Conservation (phyloP, 2,888 invertebrate species). For the Rhimphoctona megacephalus region DNA sequence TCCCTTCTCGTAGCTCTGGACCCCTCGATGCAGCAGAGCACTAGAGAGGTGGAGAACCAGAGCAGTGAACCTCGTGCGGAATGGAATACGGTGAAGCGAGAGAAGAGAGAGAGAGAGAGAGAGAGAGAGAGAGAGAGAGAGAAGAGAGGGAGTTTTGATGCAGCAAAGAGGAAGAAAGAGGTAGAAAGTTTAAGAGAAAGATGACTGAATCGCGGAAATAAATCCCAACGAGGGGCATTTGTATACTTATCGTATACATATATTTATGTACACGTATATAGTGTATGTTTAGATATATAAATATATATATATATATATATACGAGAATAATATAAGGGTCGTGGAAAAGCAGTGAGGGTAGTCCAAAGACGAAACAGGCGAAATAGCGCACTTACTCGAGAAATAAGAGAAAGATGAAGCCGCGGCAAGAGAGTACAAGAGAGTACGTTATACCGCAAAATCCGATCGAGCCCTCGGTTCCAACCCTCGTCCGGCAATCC, state of each 20-base stretch:
- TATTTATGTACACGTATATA: background rate
- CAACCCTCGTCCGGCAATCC: conserved; percentile 81
- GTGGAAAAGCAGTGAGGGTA: conserved; percentile 13
- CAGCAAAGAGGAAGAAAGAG: conserved; percentile 28
- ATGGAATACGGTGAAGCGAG: conserved; percentile 18
- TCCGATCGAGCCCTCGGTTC: conserved; percentile 79
- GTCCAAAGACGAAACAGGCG: conserved; percentile 59
- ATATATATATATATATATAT: conserved; percentile 11
- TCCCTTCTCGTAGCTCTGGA: conserved; percentile 56
- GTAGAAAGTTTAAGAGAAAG: conserved; percentile 8
- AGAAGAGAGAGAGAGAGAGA: conserved; percentile 19
- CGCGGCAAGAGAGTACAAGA: conserved; percentile 43
- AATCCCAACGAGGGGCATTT: conserved; percentile 50
- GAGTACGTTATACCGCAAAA: conserved; percentile 75
- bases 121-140: background rate
- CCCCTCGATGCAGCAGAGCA: conserved; percentile 62
- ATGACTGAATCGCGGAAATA: conserved; percentile 55
- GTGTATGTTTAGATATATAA: background rate
- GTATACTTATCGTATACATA: background rate
- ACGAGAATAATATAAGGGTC: conserved; percentile 26
- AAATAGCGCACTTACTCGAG: conserved; percentile 71
- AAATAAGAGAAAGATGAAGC: conserved; percentile 24
- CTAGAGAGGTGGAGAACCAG: conserved; percentile 25
- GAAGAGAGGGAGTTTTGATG: conserved; percentile 50
- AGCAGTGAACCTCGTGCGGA: conserved; percentile 38